Conservation (phyloP, 2,113 vertebrate genomes). For the Semnornis frantzii region DNA sequence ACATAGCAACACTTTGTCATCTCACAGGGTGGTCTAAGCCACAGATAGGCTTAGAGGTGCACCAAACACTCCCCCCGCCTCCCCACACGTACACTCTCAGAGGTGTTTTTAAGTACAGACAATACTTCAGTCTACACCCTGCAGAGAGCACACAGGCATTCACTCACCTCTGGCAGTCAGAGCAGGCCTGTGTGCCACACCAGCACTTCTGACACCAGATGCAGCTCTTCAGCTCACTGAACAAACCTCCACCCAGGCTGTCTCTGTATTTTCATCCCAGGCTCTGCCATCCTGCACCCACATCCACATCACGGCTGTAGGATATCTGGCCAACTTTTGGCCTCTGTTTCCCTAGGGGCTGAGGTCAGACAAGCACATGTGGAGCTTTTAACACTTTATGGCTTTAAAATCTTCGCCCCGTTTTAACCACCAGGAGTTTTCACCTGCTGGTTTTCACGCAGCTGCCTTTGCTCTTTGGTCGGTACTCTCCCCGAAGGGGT, state of each 20-base stretch:
- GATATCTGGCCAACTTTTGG: rapidly evolving
- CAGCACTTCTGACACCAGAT: background rate
- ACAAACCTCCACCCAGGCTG: background rate
- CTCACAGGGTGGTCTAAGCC: background rate
- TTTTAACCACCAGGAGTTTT: background rate
- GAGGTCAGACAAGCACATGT: background rate
- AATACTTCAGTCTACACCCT: background rate
- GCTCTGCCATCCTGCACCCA: background rate
- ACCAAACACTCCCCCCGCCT: too few species aligned
- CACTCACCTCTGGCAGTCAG: background rate
- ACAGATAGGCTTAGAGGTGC: background rate
- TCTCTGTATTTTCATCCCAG: background rate
- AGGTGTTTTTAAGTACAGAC: background rate
- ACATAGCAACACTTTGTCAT: background rate
- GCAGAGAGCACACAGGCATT: background rate
- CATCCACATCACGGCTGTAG: rapidly evolving
- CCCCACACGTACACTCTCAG: rapidly evolving
- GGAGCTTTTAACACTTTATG: background rate
- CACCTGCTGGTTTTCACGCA: background rate
- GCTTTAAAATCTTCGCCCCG: background rate
- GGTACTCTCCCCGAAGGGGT: background rate
- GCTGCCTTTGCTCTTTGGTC: constrained; percentile 40
- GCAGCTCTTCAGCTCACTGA: background rate
- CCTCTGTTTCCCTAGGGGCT: rapidly evolving
- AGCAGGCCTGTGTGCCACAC: background rate